Base-by-base conservation (phyloP, 2,113 vertebrate genomes). In the Formicarius rufipectus region DNA sequence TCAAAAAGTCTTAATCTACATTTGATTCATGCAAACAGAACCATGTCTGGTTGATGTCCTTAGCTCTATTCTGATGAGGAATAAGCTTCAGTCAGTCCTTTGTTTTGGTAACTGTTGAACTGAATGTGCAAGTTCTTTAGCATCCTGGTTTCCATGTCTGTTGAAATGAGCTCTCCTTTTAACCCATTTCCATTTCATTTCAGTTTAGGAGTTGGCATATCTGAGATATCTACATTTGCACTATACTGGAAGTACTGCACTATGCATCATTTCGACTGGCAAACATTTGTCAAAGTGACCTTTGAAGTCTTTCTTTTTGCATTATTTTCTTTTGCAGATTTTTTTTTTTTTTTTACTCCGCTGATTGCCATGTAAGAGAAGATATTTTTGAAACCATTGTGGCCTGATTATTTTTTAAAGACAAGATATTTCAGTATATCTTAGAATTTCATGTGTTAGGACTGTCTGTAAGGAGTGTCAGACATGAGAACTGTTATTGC, bases 211-310 rank as follows among this genome's bases (percentile, higher is more conserved):
- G 17, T 68, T 83, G 63, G 45, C 55, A 35, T 71, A 27, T 53
- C 59, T 23, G 55, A 67, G 39, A 35, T 55, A 31, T 16, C 21
- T 71, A n/a, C 52, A 16, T 91, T 85, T 91, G 23, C n/a, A 33
- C 25, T 73, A 14, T 85, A 22, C 44, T 69, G 67, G 42, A 76
- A 74, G 45, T 55, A n/a, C 31, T 59, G 25, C 37, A 35, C 33
- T 11, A 1, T 84, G 30, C 44, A 49, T 87, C 62, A 31, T 71
- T 95, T 91, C 53, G 52, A 55, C 40, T 72, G 63, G 58, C 44
- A 87, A 75, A 62, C 63, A 74, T 87, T 94, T 94, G 58, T 88
- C 64, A 80, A 73, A 86, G 40, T 91, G 74, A 72, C 63, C 84
- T 92, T 69, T 92, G 31, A 64, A 88, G 59, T 80, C 45, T 53